A percentile compares a stretch with the other conserved stretches of the same genome.
phyloP scores from a whole-genome alignment of 1,140 invertebrate genomes.

The Contarinia nasturtii region DNA sequence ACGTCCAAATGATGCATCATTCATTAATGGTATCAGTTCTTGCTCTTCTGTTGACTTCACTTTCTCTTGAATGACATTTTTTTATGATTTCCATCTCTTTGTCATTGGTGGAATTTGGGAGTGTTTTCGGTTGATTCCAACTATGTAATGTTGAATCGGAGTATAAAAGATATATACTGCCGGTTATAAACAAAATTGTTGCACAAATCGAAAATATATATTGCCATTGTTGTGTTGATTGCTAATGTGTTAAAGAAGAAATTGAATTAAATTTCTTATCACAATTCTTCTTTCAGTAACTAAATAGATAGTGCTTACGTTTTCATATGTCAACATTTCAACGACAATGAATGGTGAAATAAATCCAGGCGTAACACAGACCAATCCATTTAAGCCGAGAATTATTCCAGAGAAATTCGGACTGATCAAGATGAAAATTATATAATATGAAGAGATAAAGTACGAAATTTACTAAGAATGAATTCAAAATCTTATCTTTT shows the following conservation, averaged over 20 bases:
- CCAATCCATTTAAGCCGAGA: slow-evolving; percentile 34
- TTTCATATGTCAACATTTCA: slow-evolving; percentile 34
- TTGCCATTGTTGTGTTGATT: slow-evolving; percentile 45
- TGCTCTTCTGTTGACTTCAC: no score
- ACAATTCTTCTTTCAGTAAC: background rate
- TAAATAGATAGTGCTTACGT: slow-evolving; percentile 26
- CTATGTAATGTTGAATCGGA: slow-evolving; percentile 36
- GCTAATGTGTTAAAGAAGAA: slow-evolving; percentile 25
- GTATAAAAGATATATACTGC: slow-evolving; percentile 32
- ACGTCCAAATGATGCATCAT: no score
- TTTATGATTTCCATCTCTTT: no score
- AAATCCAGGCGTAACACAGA: slow-evolving; percentile 30
- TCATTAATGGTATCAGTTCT: no score
- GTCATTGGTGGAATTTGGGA: no score
- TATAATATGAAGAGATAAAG: no score
- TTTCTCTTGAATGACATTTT: no score
- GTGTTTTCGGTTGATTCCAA: slow-evolving; percentile 30
- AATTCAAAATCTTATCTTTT: no score
- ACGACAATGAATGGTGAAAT: slow-evolving; percentile 37
- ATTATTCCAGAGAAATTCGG: slow-evolving; percentile 46
- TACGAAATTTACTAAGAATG: no score
- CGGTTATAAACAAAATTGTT: slow-evolving; percentile 28
- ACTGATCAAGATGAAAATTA: no score
- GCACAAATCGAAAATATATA: slow-evolving; percentile 39
- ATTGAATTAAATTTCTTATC: background rate